Conservation (phyloP, 2,113 vertebrate genomes). For the Cathartes aura region DNA sequence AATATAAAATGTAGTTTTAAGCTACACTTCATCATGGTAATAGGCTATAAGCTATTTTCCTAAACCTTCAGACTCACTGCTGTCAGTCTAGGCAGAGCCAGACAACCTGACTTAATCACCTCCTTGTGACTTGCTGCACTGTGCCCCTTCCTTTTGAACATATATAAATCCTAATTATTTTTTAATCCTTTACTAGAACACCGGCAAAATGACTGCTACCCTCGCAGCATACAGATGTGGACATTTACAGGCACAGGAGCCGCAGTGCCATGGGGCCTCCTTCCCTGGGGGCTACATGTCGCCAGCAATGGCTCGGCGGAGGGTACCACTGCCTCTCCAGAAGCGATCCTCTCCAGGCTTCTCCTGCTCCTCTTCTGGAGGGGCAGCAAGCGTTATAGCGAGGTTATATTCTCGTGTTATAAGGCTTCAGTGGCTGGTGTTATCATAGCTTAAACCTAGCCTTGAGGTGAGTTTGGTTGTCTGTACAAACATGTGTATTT, state of each 20-base stretch:
- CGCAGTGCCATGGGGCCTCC: not conserved
- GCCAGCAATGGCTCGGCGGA: not conserved
- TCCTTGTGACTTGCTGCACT: slow-evolving; percentile 1
- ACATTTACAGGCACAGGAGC: not conserved
- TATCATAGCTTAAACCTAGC: not conserved
- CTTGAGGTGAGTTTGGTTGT: not conserved
- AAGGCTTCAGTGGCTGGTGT: not conserved
- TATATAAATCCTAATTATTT: slow-evolving; percentile 66
- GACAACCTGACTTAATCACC: slow-evolving; percentile 50
- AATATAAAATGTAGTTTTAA: slow-evolving; percentile 68
- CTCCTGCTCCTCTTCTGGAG: not conserved
- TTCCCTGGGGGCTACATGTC: fast-evolving
- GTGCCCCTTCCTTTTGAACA: slow-evolving; percentile 37
- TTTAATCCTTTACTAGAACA: slow-evolving; percentile 50
- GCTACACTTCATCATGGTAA: slow-evolving; percentile 67
- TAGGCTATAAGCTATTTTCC: slow-evolving; percentile 48
- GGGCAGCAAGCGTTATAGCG: fast-evolving
- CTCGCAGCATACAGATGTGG: not conserved
- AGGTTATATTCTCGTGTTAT: not conserved
- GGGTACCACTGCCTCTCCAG: not conserved
- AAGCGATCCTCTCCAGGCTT: not conserved
- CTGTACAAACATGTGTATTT: not conserved
- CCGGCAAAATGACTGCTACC: not conserved
- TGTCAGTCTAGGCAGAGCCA: slow-evolving; percentile 46
- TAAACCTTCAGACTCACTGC: slow-evolving; percentile 25